Conservation (phyloP, 2,113 vertebrate species). For the Argyrosomus japonicus region DNA sequence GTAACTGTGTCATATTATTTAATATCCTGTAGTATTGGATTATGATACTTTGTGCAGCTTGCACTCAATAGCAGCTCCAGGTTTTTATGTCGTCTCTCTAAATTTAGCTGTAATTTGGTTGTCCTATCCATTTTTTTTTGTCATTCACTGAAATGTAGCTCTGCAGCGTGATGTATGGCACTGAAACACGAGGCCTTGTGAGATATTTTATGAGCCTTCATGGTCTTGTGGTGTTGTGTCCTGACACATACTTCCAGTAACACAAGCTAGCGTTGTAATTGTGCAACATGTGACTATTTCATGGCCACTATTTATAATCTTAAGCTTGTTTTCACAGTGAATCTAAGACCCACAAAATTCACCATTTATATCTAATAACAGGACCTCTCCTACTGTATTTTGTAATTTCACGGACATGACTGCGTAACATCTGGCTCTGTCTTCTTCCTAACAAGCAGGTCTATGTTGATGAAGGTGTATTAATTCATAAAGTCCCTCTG, state of each 20-base stretch:
- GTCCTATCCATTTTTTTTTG: not conserved
- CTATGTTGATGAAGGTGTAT: conserved; percentile 8
- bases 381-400: conserved; percentile 3
- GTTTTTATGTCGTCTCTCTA: not conserved
- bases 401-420: conserved; percentile 44
- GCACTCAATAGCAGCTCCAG: not conserved
- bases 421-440: conserved; percentile 31
- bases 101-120: not conserved
- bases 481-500: conserved; percentile 14
- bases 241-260: conserved; percentile 21
- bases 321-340: conserved; percentile 41
- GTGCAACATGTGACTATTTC: conserved; percentile 27
- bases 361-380: conserved; percentile 20
- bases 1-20: not conserved
- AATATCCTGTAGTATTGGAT: not conserved
- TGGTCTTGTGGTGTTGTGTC: conserved; percentile 24
- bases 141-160: not conserved
- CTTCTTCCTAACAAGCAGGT: not conserved
- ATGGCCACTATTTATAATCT: conserved; percentile 36
- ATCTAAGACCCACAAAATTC: conserved; percentile 22
- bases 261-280: conserved; percentile 9
- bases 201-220: conserved; percentile 25
- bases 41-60: not conserved
- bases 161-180: conserved; percentile 2
- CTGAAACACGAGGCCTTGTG: conserved; percentile 23